These are phyloP conservation scores for Psittacula derbiana DNA, from an alignment of 2,797 vertebrate genomes.

Conservation along the genomic window DNA sequence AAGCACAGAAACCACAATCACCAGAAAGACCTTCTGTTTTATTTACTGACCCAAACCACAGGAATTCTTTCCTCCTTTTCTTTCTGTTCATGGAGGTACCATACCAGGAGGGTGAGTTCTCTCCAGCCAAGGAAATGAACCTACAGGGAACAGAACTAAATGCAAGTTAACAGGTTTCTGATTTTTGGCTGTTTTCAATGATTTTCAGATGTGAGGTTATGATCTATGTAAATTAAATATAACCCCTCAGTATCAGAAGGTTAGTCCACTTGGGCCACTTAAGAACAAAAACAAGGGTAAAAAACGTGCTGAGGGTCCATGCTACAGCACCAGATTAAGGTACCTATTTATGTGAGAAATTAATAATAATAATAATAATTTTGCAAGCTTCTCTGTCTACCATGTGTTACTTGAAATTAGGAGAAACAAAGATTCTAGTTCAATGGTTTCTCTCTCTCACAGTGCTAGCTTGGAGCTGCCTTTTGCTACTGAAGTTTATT, in stretches of 20 bases:
- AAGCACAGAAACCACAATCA: background rate
- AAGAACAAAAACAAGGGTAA: background rate
- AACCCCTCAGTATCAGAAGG: background rate
- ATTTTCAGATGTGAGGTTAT: background rate
- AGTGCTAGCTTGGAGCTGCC: background rate
- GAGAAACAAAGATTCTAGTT: conserved; percentile 32
- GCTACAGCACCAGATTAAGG: background rate
- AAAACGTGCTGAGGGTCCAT: background rate
- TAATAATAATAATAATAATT: background rate
- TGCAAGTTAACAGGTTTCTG: background rate
- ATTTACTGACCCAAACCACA: conserved; percentile 31
- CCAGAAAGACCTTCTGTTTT: conserved; percentile 39
- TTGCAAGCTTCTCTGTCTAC: background rate
- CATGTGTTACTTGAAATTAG: conserved; percentile 34
- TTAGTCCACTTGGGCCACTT: background rate
- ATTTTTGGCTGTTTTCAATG: background rate
- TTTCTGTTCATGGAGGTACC: background rate
- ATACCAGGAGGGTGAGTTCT: background rate
- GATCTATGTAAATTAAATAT: background rate
- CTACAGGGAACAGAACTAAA: conserved; percentile 11
- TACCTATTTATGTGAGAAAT: conserved; percentile 46
- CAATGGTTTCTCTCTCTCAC: conserved; percentile 6
- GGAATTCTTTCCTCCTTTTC: conserved; percentile 51
- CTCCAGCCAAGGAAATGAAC: conserved; percentile 45
- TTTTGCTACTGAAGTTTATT: conserved; percentile 28